Base-by-base conservation (phyloP, 2,888 invertebrate species). In the Megamerina dolium region DNA sequence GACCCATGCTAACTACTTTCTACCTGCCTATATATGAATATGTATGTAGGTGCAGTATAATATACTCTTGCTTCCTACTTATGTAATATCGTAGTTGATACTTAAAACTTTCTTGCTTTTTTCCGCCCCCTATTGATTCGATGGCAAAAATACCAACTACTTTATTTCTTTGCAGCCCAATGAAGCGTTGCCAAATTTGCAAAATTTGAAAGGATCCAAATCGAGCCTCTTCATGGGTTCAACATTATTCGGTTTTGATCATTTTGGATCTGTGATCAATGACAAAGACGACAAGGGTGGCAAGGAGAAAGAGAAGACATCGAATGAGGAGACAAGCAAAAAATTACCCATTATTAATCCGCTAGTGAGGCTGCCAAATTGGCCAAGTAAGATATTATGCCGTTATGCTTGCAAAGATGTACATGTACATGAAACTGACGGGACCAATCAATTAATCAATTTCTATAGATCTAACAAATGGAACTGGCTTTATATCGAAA, bases 301-400 rank as follows among this genome's bases (percentile, higher is more conserved):
- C 43, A 67, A 72, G 40, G 68, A 73, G 45, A 68, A 56, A 21
- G 63, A 53, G 5, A 50, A 63, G 27, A 57, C 54, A n/a, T 55
- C 59, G 8, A 52, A 53, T 3, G 75, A 77, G 1, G 77, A 78
- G 38, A 78, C 80, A 14, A 77, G 76, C 12, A 87, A 85, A 59
- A 82, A 81, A 50, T 72, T 92, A 40, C 92, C 92, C 2, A 92
- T 92, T 50, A 92, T 92, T 53, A 92, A 92, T 73, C 92, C 92
- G 0, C 70, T 92, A 31, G 91, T 92, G 19, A 80, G 83, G 50
- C 74, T 90, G 39, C 92, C 92, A 5, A 84, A 86, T 54, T 92
- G 91, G 91, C 91, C 91, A 50, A 82, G 83, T 83, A 73, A 75
- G 79, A 37, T n/a, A 38, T 1, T 2, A 6, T 8, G 9, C 14